Conservation (phyloP, 2,888 invertebrate species). For the Amphipoea oculea region DNA sequence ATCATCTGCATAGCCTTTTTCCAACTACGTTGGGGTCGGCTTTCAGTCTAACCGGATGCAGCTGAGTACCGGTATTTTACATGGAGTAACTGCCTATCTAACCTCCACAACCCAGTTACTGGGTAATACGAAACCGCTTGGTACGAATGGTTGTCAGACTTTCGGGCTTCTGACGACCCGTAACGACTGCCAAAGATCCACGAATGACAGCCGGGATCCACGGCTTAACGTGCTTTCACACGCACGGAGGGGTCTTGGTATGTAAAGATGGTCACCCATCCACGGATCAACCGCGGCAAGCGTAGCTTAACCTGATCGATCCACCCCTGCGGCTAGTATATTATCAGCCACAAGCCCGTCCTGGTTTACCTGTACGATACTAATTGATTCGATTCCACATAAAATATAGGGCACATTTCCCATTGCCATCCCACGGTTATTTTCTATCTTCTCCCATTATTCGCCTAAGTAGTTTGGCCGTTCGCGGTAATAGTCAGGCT, state of each 20-base stretch:
- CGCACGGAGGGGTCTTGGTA: no score
- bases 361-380: not conserved
- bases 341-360: not conserved
- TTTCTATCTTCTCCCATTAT: conserved; percentile 33
- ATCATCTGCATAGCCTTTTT: no score
- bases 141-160: no score
- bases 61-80: no score
- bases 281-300: not conserved
- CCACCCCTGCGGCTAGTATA: not conserved
- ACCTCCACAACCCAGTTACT: not conserved
- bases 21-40: no score
- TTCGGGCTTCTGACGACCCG: no score
- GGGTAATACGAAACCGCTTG: not conserved
- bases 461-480: conserved; percentile 35
- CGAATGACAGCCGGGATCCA: no score
- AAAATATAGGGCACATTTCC: not conserved
- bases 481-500: conserved; percentile 37
- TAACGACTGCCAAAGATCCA: no score
- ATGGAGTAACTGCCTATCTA: no score
- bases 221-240: not conserved
- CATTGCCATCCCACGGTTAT: conserved; percentile 8
- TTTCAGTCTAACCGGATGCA: no score
- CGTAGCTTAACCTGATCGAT: no score
- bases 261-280: not conserved
- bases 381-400: not conserved